Base-by-base conservation (phyloP, 2,888 invertebrate genomes). In the Nomada goodeniana region DNA sequence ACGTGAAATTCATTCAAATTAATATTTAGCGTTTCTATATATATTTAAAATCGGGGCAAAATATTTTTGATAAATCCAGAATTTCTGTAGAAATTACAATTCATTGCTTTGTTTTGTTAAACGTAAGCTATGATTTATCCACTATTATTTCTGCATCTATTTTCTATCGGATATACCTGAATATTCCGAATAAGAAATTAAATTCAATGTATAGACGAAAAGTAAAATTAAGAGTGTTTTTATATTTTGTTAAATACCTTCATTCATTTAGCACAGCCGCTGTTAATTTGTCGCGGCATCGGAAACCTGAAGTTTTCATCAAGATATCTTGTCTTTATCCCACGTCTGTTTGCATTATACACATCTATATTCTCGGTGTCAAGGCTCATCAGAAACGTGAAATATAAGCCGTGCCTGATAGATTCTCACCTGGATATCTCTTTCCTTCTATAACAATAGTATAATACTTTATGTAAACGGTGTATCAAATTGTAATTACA, bases 201-300 rank as follows among this genome's bases (percentile, higher is more conserved):
- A 36, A 36, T 36, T 36, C 36, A 7, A 36, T 36, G 36, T 36
- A 7, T 7, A 36, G 36, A 36, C 36, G 36, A 36, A 36, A 36
- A 36, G 5, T 36, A 36, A 36, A 13, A 50, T 15, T 50, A 7
- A 5, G 1, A 7, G 18, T 50, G 13, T 18, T 5, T 50, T 18
- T 18, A 50, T 50, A 50, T 50, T 50, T 50, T 50, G 18, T 50
- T 13, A 15, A 15, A 7, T 7, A 20, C 23, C 3, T 59, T 13
- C 11, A 10, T 64, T 11, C 50, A 23, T 60, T 11, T 20, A 57
- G 9, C 23, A 50, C 50, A 44, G 29, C 26, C 47, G n/a, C 26
- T 60, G 52, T 70, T 70, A 50, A 70, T 52, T n/a, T 15, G 26
- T 47, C n/a, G 26, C 52, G 36, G 36, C 52, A 42, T 70, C 61